Conservation (phyloP, 2,113 vertebrate species). For the Myotis davidii region DNA sequence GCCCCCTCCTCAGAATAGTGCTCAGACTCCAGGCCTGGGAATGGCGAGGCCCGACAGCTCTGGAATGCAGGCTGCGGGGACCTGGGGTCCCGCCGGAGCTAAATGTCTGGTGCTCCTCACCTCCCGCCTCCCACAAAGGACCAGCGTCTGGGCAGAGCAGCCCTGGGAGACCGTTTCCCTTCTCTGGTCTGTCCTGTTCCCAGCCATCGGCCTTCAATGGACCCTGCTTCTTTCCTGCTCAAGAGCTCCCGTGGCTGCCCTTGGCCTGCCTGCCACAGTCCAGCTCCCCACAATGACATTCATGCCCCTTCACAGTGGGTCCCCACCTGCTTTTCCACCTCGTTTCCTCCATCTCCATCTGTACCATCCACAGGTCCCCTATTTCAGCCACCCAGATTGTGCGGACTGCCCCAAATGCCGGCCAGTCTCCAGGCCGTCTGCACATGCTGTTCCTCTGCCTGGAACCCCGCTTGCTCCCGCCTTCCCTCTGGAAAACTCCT, state of each 20-base stretch:
- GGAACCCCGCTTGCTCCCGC: background rate
- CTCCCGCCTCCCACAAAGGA: background rate
- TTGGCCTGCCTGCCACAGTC: background rate
- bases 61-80: conserved; percentile 21
- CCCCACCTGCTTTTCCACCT: background rate
- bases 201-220: background rate
- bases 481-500: background rate
- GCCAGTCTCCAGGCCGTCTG: background rate
- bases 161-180: background rate
- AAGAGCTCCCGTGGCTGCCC: background rate
- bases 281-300: background rate
- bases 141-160: background rate
- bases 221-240: background rate
- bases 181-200: background rate
- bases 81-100: background rate
- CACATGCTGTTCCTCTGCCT: background rate
- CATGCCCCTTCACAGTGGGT: background rate
- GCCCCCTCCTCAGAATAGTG: background rate
- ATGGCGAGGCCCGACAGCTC: background rate
- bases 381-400: background rate
- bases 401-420: background rate
- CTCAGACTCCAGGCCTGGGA: conserved; percentile 62
- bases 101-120: background rate
- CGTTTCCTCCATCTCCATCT: background rate
- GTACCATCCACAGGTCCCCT: background rate